These are phyloP conservation scores for Chelidonichthys spinosus DNA, from an alignment of 2,797 vertebrate species.

Conservation along the genomic window DNA sequence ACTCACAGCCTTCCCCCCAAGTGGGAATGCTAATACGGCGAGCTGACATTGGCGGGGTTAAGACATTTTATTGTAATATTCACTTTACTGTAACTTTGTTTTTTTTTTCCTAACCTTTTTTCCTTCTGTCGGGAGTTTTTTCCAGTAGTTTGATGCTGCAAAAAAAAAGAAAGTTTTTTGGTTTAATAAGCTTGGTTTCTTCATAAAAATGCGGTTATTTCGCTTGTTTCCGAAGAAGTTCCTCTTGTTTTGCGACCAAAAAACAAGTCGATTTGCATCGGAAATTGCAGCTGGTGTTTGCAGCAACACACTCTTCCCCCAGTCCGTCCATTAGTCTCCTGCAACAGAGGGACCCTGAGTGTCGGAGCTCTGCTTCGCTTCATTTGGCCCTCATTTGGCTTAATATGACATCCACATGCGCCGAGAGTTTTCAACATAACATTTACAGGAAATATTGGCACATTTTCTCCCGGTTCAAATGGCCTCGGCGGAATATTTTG, in stretches of 20 bases:
- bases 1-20: slow-evolving; percentile 64
- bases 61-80: slow-evolving; percentile 52
- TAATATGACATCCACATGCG: slow-evolving; percentile 62
- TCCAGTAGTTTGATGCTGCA: neutral
- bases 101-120: neutral
- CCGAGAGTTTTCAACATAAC: slow-evolving; percentile 55
- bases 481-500: slow-evolving; percentile 24
- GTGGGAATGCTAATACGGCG: slow-evolving; percentile 77
- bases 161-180: slow-evolving; percentile 1
- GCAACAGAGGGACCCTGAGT: slow-evolving; percentile 52
- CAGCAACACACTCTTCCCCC: slow-evolving; percentile 16
- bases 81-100: slow-evolving; percentile 29
- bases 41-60: slow-evolving; percentile 74
- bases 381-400: slow-evolving; percentile 63
- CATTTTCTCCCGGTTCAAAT: slow-evolving; percentile 43
- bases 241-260: neutral
- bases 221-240: neutral
- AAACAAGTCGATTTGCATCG: slow-evolving; percentile 51
- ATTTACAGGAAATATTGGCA: slow-evolving; percentile 46
- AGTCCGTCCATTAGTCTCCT: slow-evolving; percentile 51
- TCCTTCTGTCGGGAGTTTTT: neutral
- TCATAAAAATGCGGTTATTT: neutral
- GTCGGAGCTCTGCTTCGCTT: slow-evolving; percentile 46
- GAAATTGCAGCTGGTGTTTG: slow-evolving; percentile 44
- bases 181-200: neutral